Evolutionary conservation across 30 jellyfish, hydroid and myxozoan genomes (phyloP).

Genomic region (Cassiopea xamachana): DNA sequence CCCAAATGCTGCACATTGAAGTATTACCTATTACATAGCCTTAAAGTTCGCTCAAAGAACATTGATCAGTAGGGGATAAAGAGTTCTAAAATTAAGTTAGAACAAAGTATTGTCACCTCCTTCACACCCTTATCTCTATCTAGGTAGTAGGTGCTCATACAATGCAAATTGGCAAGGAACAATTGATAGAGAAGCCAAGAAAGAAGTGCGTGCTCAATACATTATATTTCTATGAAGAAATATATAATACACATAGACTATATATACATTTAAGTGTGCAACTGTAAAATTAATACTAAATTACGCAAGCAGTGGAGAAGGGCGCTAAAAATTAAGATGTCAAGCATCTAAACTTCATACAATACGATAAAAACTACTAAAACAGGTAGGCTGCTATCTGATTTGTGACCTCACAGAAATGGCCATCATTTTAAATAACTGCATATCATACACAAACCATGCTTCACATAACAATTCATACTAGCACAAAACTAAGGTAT

Average conservation of each 20-base stretch:
- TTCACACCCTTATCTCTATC: too few species aligned
- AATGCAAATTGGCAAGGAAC: too few species aligned
- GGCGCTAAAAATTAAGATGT: conserved; percentile 20
- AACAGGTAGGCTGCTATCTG: conserved; percentile 24
- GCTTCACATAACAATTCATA: conserved; percentile 22
- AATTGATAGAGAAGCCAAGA: too few species aligned
- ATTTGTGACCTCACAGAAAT: conserved; percentile 2
- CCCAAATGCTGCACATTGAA: too few species aligned
- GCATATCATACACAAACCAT: conserved; percentile 49
- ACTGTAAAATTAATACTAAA: conserved; percentile 36
- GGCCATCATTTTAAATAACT: neutral
- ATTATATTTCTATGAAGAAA: conserved; percentile 32
- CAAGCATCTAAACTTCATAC: conserved; percentile 29
- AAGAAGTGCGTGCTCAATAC: conserved; percentile 8
- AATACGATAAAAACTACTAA: conserved; percentile 46
- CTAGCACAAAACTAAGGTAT: conserved; percentile 10
- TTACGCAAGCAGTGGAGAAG: conserved; percentile 31
- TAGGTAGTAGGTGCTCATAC: too few species aligned
- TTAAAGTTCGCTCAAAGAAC: too few species aligned
- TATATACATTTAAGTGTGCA: conserved; percentile 40
- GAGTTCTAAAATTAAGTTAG: too few species aligned
- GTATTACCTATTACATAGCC: too few species aligned
- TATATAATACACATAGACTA: conserved; percentile 19
- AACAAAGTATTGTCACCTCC: too few species aligned
- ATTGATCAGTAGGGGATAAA: too few species aligned